Evolutionary conservation across 2,797 vertebrate genomes (phyloP), one percentile per base, ranked within the genome.

Genomic region (Phrynocephalus forsythii): DNA sequence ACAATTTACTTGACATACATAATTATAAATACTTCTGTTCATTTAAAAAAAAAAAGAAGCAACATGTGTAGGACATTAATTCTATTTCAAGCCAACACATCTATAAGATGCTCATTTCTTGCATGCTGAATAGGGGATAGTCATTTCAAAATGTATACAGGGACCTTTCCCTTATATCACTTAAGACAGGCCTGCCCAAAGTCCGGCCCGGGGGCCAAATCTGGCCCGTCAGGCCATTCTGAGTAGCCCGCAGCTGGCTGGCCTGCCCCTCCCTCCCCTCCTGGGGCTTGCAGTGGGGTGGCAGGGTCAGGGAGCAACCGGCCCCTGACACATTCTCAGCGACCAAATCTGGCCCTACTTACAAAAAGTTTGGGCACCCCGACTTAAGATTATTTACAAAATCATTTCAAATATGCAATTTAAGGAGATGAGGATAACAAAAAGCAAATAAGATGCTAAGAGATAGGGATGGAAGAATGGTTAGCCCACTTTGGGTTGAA

Each of bases 1-100:
- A 48, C 73, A 92, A 78, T 0, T 52, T 28, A 5, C 13, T 91
- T 90, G 92, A 91, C 24, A 82, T 56, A 13, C 84, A 87, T 0
- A 9, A 89, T 86, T 91, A 72, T 56, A 66, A 77, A 68, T 22
- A 18, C 4, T 87, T 83, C 3, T 44, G 3, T 20, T 63, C 15
- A 18, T 63, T 3, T 16, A 3, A 63, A 63, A 63, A 15, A 87
- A 73, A 86, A 63, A 1, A 63, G 16, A 63, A 63, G 87, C 92
- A 80, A 16, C 13, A 15, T 83, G 10, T 93, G 50, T 48, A 71
- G 68, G 78, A 52, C 86, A 50, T 60, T 80, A 80, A 79, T 26
- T 75, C 71, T 75, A 44, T 69, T 68, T 86, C 30, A 33, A 44
- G 66, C 26, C 16, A 38, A 52, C 50, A 5, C 50, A 26, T 79